These are phyloP conservation scores for Argyresthia albistria DNA, from an alignment of 2,888 invertebrate genomes.

Conservation along the genomic window DNA sequence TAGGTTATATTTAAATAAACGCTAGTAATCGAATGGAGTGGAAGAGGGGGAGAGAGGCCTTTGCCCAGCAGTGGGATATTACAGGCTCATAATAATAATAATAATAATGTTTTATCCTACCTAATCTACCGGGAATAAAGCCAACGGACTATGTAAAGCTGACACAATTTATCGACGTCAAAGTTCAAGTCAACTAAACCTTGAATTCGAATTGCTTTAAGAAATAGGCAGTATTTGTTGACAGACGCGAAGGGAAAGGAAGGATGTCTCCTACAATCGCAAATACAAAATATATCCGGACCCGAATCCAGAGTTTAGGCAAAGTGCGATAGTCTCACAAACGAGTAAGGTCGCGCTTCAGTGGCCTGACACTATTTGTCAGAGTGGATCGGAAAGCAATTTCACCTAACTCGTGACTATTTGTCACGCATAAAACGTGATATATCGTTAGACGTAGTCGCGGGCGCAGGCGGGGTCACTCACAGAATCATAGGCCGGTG, in stretches of 20 bases:
- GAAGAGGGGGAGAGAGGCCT: no score
- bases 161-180: no score
- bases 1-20: no score
- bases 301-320: slow-evolving; percentile 9
- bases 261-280: slow-evolving; percentile 32
- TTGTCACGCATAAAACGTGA: slow-evolving; percentile 69
- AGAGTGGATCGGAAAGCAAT: slow-evolving; percentile 68
- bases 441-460: slow-evolving; percentile 30
- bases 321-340: slow-evolving; percentile 45
- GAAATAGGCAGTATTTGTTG: no score
- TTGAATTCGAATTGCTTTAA: no score
- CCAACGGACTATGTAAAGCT: no score
- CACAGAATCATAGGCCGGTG: background rate
- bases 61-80: no score
- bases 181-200: no score
- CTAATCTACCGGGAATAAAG: no score
- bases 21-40: no score
- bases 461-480: background rate
- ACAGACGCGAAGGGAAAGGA: slow-evolving; percentile 13
- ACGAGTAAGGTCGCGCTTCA: slow-evolving; percentile 56
- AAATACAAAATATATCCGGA: slow-evolving; percentile 38
- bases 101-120: no score
- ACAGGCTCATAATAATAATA: no score
- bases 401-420: slow-evolving; percentile 63
- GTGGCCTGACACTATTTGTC: slow-evolving; percentile 63